Percentiles rank a stretch among this genome's conserved stretches.
These are phyloP conservation scores for Dolichallabes microphthalmus DNA, from an alignment of 2,113 vertebrate genomes.

Conservation along the genomic window DNA sequence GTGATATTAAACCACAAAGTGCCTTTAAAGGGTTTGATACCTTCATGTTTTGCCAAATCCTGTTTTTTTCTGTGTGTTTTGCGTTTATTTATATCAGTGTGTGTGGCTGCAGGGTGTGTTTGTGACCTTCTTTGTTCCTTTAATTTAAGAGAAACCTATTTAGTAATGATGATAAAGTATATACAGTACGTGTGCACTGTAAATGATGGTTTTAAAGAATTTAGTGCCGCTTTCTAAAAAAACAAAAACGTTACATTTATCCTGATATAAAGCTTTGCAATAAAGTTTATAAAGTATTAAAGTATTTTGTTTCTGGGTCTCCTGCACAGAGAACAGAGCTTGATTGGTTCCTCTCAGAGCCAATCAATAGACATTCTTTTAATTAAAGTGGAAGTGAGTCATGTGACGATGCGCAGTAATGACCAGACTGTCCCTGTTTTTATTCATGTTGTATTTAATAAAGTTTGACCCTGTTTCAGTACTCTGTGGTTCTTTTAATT, in stretches of 20 bases:
- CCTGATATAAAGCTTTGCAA: background rate
- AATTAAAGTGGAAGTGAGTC: background rate
- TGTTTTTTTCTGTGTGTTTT: conserved; percentile 22
- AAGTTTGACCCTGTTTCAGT: conserved; percentile 38
- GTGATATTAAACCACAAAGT: conserved; percentile 6
- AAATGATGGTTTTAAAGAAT: background rate
- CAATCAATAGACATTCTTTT: background rate
- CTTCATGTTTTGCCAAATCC: background rate
- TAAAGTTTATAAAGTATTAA: background rate
- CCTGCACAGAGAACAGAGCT: background rate
- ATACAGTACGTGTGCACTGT: background rate
- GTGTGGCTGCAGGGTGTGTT: background rate
- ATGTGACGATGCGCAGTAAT: background rate
- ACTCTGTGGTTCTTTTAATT: background rate
- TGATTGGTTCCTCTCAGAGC: background rate
- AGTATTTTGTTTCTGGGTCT: background rate
- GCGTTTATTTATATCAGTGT: conserved; percentile 8
- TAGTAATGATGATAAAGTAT: background rate
- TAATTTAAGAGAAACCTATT: background rate
- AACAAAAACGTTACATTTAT: background rate
- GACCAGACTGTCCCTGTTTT: background rate
- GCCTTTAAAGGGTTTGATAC: conserved; percentile 33
- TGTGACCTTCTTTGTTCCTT: conserved; percentile 5
- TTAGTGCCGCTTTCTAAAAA: background rate
- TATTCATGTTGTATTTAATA: conserved; percentile 32